phyloP scores from a whole-genome alignment of 1,140 invertebrate species.

The Drosophila ogumai region DNA sequence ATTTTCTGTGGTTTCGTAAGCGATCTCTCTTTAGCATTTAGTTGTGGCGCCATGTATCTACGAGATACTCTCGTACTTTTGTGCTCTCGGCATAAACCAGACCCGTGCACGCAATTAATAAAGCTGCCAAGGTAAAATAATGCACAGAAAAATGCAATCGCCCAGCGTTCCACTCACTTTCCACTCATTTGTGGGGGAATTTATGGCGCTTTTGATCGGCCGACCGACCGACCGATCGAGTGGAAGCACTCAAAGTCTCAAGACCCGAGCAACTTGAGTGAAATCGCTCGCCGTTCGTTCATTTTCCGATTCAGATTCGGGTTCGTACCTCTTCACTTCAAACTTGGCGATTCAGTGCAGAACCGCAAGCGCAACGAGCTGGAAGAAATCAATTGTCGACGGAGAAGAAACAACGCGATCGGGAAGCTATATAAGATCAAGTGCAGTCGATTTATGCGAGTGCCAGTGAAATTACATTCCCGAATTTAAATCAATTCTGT shows the following conservation, averaged over 20 bases:
- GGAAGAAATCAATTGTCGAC: constrained; percentile 36
- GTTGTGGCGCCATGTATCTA: constrained; percentile 61
- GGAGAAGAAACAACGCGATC: constrained; percentile 25
- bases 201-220: constrained; percentile 73
- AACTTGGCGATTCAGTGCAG: constrained; percentile 54
- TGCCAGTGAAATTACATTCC: constrained; percentile 51
- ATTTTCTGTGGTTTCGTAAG: constrained; percentile 38
- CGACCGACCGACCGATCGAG: constrained; percentile 29
- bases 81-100: constrained; percentile 61
- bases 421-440: constrained; percentile 24
- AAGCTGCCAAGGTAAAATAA: constrained; percentile 79
- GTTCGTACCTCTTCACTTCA: constrained; percentile 2
- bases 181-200: constrained; percentile 56
- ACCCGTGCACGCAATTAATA: constrained; percentile 72
- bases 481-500: constrained; percentile 14
- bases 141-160: constrained; percentile 62
- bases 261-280: constrained; percentile 30
- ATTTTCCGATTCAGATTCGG: constrained; percentile 5
- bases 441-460: constrained; percentile 30
- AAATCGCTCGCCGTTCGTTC: neutral
- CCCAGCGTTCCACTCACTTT: constrained; percentile 9
- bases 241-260: constrained; percentile 4
- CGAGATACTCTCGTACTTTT: constrained; percentile 3
- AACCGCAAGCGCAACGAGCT: constrained; percentile 67
- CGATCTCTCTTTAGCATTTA: constrained; percentile 21